Base-by-base conservation (phyloP, 2,797 vertebrate genomes). In the Notolabrus celidotus region DNA sequence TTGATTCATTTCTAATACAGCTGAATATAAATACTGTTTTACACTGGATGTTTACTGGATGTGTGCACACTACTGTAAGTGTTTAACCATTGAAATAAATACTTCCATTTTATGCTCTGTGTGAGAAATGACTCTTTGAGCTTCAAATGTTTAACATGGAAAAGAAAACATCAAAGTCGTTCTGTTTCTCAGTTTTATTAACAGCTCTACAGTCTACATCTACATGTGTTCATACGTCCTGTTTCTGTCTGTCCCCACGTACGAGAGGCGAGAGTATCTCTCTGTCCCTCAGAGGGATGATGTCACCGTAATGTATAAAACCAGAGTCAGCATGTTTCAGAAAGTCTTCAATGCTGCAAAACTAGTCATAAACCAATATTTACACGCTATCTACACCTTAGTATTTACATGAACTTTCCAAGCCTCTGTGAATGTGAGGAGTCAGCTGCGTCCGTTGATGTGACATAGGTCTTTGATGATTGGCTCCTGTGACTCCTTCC, bases 1-100 rank as follows among this genome's bases (percentile, higher is more conserved):
- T 31, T 46, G 63, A 74, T 74, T 67, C 3, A 69, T 80, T 83
- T 75, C 46, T 84, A 84, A 80, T 45, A 57, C 41, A 19, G 49
- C 43, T 80, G 23, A 79, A 39, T 78, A 76, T 56, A 62, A 77
- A 77, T 22, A 55, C 52, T 78, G 69, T 75, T 53, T 75, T 51
- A 85, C 84, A 88, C 86, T 91, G 87, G 80, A 86, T 71, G 52
- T 88, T 85, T 76, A 64, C 77, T 76, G 65, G 36, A 74, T 71
- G 45, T 84, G 65, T 80, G 75, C 76, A 82, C 71, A 82, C 82
- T 82, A 68, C 82, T 93, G 88, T 91, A 92, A 79, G 92, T 89
- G 74, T 89, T 89, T 88, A 87, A 87, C 65, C 67, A 61, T 39
- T 87, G 67, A 89, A 92, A 93, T 92, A 91, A 92, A 93, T 80